Evolutionary conservation across 1,140 invertebrate genomes (phyloP).

Genomic region (Camponotus vicinus): DNA sequence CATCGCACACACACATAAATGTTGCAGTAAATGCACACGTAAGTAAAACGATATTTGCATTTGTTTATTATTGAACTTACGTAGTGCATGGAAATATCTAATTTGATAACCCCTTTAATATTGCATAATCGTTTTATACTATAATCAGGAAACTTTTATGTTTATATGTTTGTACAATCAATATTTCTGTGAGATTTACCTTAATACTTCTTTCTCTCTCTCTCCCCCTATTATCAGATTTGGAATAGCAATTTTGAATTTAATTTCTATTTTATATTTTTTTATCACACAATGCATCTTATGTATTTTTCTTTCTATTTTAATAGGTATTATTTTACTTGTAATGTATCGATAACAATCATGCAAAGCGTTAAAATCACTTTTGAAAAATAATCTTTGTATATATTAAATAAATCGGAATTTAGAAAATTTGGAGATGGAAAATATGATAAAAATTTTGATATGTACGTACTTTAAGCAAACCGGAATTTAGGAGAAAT

Average conservation of each 20-base stretch:
- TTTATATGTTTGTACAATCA: neutral
- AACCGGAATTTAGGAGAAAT: neutral
- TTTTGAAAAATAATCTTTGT: neutral
- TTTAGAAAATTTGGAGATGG: neutral
- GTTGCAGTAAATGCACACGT: neutral
- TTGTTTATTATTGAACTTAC: neutral
- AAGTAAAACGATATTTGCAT: conserved; percentile 1
- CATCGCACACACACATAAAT: neutral
- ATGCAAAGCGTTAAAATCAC: neutral
- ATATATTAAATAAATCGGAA: neutral
- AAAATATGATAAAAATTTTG: no score
- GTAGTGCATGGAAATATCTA: neutral
- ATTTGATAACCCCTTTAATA: conserved; percentile 42
- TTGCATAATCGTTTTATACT: conserved; percentile 7
- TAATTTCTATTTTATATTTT: neutral
- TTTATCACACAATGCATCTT: no score
- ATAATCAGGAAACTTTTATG: neutral
- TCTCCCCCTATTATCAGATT: neutral
- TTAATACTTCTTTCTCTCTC: neutral
- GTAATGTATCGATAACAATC: neutral
- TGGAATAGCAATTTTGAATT: neutral
- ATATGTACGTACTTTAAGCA: neutral
- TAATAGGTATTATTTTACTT: no score
- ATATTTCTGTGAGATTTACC: neutral
- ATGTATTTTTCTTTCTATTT: no score